Evolutionary conservation across 2,797 vertebrate species (phyloP).

Genomic region (Falco cherrug): DNA sequence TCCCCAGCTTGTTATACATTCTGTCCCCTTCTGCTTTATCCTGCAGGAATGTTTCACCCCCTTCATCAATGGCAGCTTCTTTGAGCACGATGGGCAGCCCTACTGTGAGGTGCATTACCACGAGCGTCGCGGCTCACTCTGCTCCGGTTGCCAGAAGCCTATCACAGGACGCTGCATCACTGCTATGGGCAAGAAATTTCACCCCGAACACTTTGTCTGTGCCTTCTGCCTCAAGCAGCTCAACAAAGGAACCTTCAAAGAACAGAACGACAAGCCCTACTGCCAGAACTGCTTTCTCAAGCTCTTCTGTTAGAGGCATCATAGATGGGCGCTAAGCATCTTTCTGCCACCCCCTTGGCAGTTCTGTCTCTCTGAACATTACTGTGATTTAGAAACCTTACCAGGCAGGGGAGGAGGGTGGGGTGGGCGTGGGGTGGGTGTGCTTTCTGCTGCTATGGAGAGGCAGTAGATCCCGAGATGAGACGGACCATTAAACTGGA

Average conservation of each 20-base stretch:
- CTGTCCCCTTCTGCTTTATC: constrained; percentile 17
- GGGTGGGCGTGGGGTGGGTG: background rate
- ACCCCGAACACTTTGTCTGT: constrained; percentile 98
- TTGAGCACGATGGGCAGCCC: constrained; percentile 96
- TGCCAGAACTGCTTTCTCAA: constrained; percentile 98
- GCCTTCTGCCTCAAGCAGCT: constrained; percentile 99
- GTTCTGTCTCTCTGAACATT: constrained; percentile 49
- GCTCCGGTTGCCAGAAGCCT: constrained; percentile 98
- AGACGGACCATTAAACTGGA: constrained; percentile 64
- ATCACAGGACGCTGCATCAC: constrained; percentile 99
- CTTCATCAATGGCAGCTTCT: constrained; percentile 96
- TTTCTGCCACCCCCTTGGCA: constrained; percentile 30
- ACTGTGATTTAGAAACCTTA: constrained; percentile 60
- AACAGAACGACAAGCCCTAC: constrained; percentile 99
- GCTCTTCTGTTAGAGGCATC: constrained; percentile 90
- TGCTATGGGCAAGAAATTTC: constrained; percentile 97
- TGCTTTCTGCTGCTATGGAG: background rate
- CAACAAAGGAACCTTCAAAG: constrained; percentile 99
- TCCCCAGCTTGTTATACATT: background rate
- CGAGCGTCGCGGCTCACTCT: constrained; percentile 93
- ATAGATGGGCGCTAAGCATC: constrained; percentile 20
- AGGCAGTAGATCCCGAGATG: constrained; percentile 40
- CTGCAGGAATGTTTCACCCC: constrained; percentile 96
- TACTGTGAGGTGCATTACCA: constrained; percentile 99
- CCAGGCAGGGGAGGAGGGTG: constrained; percentile 28